Evolutionary conservation across 2,888 invertebrate species (phyloP).

Genomic region (Abrostola tripartita): DNA sequence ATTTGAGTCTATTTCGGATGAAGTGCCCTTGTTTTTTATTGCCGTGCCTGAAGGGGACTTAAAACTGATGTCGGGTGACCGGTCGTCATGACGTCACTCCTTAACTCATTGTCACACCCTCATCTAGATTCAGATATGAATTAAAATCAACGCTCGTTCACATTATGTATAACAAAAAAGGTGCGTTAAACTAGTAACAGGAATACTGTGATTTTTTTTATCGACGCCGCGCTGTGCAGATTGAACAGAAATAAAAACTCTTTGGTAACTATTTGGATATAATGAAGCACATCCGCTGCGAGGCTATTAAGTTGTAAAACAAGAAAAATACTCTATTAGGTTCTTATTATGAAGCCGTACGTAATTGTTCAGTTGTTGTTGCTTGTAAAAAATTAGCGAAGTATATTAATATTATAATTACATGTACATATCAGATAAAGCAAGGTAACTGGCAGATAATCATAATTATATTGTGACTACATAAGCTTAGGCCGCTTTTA

Average conservation of each 20-base stretch:
- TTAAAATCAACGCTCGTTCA: conserved; percentile 5
- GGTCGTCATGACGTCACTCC: conserved; percentile 25
- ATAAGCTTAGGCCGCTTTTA: neutral
- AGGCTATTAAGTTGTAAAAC: conserved; percentile 59
- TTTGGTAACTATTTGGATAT: conserved; percentile 58
- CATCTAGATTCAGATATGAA: conserved; percentile 26
- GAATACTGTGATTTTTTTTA: conserved; percentile 37
- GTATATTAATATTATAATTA: conserved; percentile 42
- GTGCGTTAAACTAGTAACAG: conserved; percentile 5
- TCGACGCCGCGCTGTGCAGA: conserved; percentile 19
- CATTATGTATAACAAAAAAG: too few relatives aligned
- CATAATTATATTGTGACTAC: conserved; percentile 14
- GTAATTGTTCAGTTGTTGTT: conserved; percentile 55
- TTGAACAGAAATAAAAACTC: conserved; percentile 47
- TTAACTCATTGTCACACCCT: conserved; percentile 46
- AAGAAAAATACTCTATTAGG: conserved; percentile 57
- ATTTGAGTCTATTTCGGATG: neutral
- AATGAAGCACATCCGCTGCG: conserved; percentile 60
- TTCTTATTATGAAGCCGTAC: conserved; percentile 41
- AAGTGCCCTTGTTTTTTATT: conserved; percentile 2
- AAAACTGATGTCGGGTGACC: conserved; percentile 12
- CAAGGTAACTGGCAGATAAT: conserved; percentile 24
- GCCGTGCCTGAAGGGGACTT: neutral
- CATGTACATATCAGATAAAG: conserved; percentile 20
- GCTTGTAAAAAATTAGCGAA: conserved; percentile 35